Percentiles rank a stretch among this genome's conserved stretches.
Evolutionary conservation across 2,888 invertebrate species (phyloP).

Genomic region (Dasypolia templi): DNA sequence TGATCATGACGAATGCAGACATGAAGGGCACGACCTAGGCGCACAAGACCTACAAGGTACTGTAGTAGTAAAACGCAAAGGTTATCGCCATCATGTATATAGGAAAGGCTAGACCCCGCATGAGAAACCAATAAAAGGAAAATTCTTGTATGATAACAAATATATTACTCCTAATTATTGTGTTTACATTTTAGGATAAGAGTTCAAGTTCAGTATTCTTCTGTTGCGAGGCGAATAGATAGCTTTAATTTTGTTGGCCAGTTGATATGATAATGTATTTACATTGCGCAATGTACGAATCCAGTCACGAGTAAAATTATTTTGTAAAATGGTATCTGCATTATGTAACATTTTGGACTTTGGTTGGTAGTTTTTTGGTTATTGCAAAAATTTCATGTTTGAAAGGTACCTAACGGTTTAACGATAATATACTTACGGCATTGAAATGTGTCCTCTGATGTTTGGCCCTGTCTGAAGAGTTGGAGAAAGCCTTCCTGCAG

Average conservation of each 20-base stretch:
- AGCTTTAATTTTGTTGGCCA: neutral
- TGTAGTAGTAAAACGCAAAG: neutral
- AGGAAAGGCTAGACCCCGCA: too few relatives aligned
- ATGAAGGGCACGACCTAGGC: neutral
- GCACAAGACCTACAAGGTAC: neutral
- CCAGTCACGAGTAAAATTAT: neutral
- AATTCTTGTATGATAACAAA: conserved; percentile 2
- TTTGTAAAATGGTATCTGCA: neutral
- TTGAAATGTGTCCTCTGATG: conserved; percentile 99
- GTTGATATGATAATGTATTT: neutral
- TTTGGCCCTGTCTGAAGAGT: conserved; percentile 99
- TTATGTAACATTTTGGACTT: neutral
- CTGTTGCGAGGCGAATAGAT: conserved; percentile 2
- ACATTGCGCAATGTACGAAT: conserved; percentile 4
- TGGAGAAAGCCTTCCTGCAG: conserved; percentile 99
- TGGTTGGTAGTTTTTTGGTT: neutral
- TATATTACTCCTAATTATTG: neutral
- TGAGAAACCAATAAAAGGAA: conserved; percentile 11
- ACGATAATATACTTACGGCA: conserved; percentile 93
- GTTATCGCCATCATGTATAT: conserved; percentile 6
- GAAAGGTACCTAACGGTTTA: neutral
- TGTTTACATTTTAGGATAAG: conserved; percentile 11
- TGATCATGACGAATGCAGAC: neutral
- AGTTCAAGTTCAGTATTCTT: conserved; percentile 11
- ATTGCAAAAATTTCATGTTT: neutral